phyloP scores from a whole-genome alignment of 2,797 vertebrate species.

The Anguilla megastoma region DNA sequence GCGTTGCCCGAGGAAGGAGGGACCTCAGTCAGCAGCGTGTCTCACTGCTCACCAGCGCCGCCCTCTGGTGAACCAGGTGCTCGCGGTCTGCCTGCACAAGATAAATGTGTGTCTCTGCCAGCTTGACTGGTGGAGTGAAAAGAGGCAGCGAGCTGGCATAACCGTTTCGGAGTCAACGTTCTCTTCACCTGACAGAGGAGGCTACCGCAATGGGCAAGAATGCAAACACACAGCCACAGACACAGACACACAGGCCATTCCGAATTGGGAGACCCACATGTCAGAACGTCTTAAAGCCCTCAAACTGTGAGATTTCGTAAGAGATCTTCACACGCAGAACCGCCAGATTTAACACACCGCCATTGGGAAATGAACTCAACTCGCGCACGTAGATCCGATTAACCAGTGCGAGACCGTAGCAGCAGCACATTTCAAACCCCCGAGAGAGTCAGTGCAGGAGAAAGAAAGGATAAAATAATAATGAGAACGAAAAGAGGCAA shows the following conservation, averaged over 20 bases:
- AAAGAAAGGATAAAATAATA: neutral
- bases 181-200: neutral
- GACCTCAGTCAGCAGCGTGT: neutral
- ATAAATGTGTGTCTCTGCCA: neutral
- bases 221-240: neutral
- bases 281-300: neutral
- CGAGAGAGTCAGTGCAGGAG: neutral
- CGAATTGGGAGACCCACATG: neutral
- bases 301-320: neutral
- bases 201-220: neutral
- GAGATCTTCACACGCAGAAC: neutral
- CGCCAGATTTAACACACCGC: neutral
- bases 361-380: neutral
- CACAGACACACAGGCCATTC: neutral
- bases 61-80: neutral
- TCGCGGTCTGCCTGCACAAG: neutral
- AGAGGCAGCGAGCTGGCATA: neutral
- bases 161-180: neutral
- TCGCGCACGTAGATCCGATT: neutral
- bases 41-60: neutral
- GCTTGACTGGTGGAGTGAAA: neutral
- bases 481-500: neutral
- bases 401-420: neutral
- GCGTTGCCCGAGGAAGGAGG: neutral
- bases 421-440: constrained; percentile 4